These are phyloP conservation scores for Uloborus diversus DNA, from an alignment of 1,140 invertebrate genomes.

Conservation along the genomic window DNA sequence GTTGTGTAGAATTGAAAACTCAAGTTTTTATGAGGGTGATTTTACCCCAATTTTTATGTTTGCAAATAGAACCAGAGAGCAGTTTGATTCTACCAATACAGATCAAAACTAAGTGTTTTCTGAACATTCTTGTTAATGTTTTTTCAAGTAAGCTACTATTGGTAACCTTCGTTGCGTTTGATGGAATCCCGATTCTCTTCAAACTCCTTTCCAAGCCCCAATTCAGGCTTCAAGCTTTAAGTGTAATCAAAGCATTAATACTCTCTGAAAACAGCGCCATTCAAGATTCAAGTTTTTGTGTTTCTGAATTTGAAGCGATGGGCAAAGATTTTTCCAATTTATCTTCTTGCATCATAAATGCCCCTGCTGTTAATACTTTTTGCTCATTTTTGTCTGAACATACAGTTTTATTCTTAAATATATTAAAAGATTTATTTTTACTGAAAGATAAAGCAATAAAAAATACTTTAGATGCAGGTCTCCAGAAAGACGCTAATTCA, in stretches of 20 bases:
- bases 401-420: constrained; percentile 9
- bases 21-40: constrained; percentile 37
- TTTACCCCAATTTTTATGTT: constrained; percentile 22
- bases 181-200: background rate
- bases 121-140: constrained; percentile 11
- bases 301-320: too few species aligned
- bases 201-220: background rate
- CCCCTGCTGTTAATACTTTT: constrained; percentile 19
- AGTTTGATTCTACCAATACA: background rate
- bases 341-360: background rate
- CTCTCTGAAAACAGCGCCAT: constrained; percentile 1
- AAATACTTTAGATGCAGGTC: too few species aligned
- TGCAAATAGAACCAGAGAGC: background rate
- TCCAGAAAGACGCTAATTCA: too few species aligned
- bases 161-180: constrained; percentile 15
- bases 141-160: background rate
- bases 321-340: background rate
- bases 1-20: constrained; percentile 9
- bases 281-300: too few species aligned
- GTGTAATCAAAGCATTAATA: constrained; percentile 25
- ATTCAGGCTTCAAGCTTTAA: background rate
- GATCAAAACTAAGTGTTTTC: constrained; percentile 29
- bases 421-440: too few species aligned
- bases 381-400: constrained; percentile 1
- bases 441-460: too few species aligned